Conservation (phyloP, 2,888 invertebrate genomes). For the Spodoptera littoralis region DNA sequence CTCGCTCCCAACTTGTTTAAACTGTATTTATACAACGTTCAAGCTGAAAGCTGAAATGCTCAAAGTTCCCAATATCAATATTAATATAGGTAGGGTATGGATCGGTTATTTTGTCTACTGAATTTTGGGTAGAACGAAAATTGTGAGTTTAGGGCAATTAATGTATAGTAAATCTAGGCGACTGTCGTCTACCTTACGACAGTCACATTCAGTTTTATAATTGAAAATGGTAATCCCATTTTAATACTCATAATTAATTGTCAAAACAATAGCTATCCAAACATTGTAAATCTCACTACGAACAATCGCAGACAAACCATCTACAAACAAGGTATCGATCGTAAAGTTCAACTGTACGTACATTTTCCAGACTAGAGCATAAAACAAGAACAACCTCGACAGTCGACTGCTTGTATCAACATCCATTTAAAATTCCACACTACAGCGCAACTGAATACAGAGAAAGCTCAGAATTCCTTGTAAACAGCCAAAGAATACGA, state of each 20-base stretch:
- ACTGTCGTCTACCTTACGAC: no score
- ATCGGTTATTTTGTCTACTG: neutral
- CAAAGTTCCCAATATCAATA: conserved; percentile 12
- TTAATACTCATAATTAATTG: no score
- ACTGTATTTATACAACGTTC: conserved; percentile 26
- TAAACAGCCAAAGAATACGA: conserved; percentile 34
- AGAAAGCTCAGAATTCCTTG: conserved; percentile 26
- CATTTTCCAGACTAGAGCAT: conserved; percentile 18
- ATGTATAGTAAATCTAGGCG: no score
- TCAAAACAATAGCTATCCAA: no score
- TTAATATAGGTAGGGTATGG: conserved; percentile 7
- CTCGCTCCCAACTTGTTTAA: conserved; percentile 26
- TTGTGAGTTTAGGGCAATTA: no score
- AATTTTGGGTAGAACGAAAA: no score
- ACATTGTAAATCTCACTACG: no score
- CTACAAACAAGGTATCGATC: conserved; percentile 18
- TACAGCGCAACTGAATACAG: conserved; percentile 15
- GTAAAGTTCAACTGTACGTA: neutral
- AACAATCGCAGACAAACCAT: neutral
- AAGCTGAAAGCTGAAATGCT: conserved; percentile 7
- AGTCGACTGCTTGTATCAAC: conserved; percentile 16
- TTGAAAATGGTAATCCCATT: no score
- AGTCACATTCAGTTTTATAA: no score
- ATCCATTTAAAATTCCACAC: conserved; percentile 34
- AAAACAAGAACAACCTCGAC: conserved; percentile 3